phyloP scores from a whole-genome alignment of 1,140 invertebrate species.

The Dysdera silvatica region DNA sequence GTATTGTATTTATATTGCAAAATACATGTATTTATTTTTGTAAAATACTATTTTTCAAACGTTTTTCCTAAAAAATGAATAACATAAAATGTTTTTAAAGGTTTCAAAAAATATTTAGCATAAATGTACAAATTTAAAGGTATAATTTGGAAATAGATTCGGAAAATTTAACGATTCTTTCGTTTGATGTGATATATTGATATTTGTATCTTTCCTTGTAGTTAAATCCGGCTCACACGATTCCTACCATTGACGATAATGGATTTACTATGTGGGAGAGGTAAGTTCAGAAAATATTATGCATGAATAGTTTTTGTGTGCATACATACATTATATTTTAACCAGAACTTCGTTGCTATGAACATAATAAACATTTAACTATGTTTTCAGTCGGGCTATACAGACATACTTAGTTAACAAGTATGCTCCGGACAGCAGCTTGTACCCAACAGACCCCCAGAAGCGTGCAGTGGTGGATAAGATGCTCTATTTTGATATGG shows the following conservation, averaged over 20 bases:
- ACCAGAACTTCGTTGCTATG: neutral
- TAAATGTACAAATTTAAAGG: no score
- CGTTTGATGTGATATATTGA: no score
- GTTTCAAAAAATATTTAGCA: no score
- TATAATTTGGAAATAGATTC: no score
- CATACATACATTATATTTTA: neutral
- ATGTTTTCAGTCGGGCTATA: constrained; percentile 36
- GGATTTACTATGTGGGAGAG: constrained; percentile 55
- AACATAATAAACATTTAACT: neutral
- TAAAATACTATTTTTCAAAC: no score
- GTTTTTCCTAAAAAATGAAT: no score
- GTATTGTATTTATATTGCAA: no score
- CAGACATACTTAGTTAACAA: constrained; percentile 38
- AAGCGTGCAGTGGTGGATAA: constrained; percentile 38
- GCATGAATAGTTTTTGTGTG: neutral
- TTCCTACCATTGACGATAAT: constrained; percentile 59
- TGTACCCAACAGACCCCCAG: constrained; percentile 38
- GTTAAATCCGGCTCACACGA: constrained; percentile 60
- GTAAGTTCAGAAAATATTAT: neutral
- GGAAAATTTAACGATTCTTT: no score
- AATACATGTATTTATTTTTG: no score
- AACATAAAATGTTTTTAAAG: no score
- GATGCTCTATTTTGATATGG: constrained; percentile 39
- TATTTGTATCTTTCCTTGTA: no score
- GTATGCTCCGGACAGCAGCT: constrained; percentile 35